A percentile compares a stretch with the other conserved stretches of the same genome.
These are phyloP conservation scores for Rhagium mordax DNA, from an alignment of 2,888 invertebrate species.

Conservation along the genomic window DNA sequence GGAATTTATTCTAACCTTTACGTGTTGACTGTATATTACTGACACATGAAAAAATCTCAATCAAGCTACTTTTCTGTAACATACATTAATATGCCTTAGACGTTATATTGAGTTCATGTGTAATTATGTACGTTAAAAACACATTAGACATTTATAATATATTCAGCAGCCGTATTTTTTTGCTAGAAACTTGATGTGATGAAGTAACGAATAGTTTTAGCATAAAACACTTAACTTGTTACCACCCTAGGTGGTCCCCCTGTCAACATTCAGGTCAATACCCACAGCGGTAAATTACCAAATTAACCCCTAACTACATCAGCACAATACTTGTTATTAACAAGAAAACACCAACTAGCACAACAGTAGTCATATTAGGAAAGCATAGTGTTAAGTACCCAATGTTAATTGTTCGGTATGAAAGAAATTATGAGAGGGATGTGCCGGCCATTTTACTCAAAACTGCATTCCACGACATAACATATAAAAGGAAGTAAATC, in stretches of 20 bases:
- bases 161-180: slow-evolving; percentile 13
- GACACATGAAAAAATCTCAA: too few relatives aligned
- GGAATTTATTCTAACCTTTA: too few relatives aligned
- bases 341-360: slow-evolving; percentile 14
- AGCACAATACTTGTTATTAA: slow-evolving; percentile 14
- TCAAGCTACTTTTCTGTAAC: neutral
- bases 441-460: neutral
- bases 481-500: slow-evolving; percentile 36
- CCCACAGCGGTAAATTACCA: slow-evolving; percentile 34
- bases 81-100: neutral
- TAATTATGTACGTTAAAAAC: neutral
- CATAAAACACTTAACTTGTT: slow-evolving; percentile 58
- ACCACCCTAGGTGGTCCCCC: slow-evolving; percentile 32
- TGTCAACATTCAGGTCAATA: slow-evolving; percentile 43
- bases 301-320: slow-evolving; percentile 30
- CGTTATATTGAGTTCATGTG: neutral
- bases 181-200: slow-evolving; percentile 30
- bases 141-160: neutral
- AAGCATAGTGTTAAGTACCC: neutral
- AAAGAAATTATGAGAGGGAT: neutral
- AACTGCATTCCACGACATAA: slow-evolving; percentile 26
- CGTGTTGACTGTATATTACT: too few relatives aligned
- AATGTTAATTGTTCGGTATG: slow-evolving; percentile 4
- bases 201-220: slow-evolving; percentile 43
- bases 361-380: slow-evolving; percentile 3